Percentiles rank a stretch among this genome's conserved stretches.
These are phyloP conservation scores for Prolemur simus DNA, from an alignment of 2,113 vertebrate species.

Conservation along the genomic window DNA sequence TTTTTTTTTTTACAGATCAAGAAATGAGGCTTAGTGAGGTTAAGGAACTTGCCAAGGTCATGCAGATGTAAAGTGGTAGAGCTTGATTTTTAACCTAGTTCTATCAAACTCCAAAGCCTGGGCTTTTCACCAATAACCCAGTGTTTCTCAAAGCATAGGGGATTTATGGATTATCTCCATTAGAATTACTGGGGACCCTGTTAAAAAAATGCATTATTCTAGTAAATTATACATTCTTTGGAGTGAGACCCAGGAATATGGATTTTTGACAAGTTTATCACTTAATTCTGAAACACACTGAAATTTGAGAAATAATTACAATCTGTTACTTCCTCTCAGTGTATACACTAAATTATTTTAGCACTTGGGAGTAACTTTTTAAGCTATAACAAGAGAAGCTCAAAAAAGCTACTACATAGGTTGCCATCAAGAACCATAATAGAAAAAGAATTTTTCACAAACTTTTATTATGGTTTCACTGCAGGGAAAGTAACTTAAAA, in stretches of 20 bases:
- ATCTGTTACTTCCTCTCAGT: neutral
- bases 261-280: slow-evolving; percentile 15
- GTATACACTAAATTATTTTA: neutral
- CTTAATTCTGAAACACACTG: neutral
- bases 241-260: neutral
- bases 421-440: neutral
- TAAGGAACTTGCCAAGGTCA: neutral
- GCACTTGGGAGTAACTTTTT: neutral
- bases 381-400: neutral
- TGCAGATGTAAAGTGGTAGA: neutral
- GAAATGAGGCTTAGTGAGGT: neutral
- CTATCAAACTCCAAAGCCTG: neutral
- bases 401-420: neutral
- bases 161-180: neutral
- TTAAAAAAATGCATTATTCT: neutral
- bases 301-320: neutral
- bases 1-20: neutral
- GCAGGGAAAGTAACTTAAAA: slow-evolving; percentile 30
- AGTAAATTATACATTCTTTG: neutral
- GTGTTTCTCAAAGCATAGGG: neutral
- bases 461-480: neutral
- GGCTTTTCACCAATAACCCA: neutral
- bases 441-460: neutral
- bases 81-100: neutral
- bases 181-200: neutral